These are phyloP conservation scores for Poecilia gillii DNA, from an alignment of 2,797 vertebrate species.

Conservation along the genomic window DNA sequence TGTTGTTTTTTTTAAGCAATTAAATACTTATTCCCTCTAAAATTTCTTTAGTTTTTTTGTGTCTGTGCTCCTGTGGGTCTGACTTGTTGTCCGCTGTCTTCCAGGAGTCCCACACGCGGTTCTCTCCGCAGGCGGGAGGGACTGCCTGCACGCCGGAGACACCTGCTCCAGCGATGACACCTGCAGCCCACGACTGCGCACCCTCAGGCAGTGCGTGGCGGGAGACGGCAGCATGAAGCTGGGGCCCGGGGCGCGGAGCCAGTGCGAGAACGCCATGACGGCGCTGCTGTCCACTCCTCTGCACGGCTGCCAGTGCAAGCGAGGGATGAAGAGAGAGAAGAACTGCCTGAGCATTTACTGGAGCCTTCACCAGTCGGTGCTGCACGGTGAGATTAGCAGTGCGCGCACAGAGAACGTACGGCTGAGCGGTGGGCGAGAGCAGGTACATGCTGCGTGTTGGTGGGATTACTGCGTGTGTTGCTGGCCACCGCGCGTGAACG, in stretches of 20 bases:
- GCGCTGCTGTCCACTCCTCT: slow-evolving; percentile 91
- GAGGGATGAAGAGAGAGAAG: slow-evolving; percentile 95
- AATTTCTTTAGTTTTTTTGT: neutral
- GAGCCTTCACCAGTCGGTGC: slow-evolving; percentile 90
- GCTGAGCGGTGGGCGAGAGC: slow-evolving; percentile 13
- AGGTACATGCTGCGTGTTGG: neutral
- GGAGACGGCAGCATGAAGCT: slow-evolving; percentile 90
- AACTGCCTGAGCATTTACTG: slow-evolving; percentile 94
- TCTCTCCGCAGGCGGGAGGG: slow-evolving; percentile 74
- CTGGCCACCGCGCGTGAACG: slow-evolving; percentile 35
- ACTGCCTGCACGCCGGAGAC: slow-evolving; percentile 91
- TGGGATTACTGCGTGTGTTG: slow-evolving; percentile 25
- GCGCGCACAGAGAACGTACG: neutral
- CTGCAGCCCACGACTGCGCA: slow-evolving; percentile 91
- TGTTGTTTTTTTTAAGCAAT: neutral
- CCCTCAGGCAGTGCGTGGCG: slow-evolving; percentile 90
- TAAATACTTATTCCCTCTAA: neutral
- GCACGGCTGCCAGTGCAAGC: slow-evolving; percentile 90
- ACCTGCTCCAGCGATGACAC: slow-evolving; percentile 88
- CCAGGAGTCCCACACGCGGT: slow-evolving; percentile 79
- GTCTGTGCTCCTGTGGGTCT: neutral
- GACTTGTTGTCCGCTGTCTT: neutral
- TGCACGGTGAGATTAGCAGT: slow-evolving; percentile 80
- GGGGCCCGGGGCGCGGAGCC: slow-evolving; percentile 88
- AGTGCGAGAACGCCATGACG: slow-evolving; percentile 87